Percentiles rank a stretch among this genome's conserved stretches.
Evolutionary conservation across 1,140 invertebrate genomes (phyloP).

Genomic region (Zelostemma sp.): DNA sequence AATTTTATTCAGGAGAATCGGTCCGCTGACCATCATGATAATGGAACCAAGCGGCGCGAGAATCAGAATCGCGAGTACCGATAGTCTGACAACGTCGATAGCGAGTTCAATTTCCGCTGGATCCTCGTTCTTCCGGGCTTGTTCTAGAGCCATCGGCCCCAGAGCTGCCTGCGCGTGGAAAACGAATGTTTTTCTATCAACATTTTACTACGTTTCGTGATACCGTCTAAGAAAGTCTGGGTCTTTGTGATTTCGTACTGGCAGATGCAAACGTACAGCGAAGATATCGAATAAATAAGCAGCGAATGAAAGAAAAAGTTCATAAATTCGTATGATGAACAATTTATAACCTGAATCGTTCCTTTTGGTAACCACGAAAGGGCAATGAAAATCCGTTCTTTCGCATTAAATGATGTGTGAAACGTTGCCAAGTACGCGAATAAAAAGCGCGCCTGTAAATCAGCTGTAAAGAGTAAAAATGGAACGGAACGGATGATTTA

Average conservation of each 20-base stretch:
- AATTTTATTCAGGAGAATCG: constrained; percentile 46
- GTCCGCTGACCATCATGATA: constrained; percentile 58
- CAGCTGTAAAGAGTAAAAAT: constrained; percentile 17
- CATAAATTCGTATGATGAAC: too few species aligned
- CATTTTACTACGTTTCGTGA: too few species aligned
- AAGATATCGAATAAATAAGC: too few species aligned
- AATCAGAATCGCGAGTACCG: constrained; percentile 58
- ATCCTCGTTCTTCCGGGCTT: constrained; percentile 38
- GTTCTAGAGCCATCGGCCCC: constrained; percentile 60
- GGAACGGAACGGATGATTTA: constrained; percentile 9
- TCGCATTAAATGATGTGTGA: constrained; percentile 49
- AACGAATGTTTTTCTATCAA: constrained; percentile 22
- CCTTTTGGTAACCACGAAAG: constrained; percentile 63
- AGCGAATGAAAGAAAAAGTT: too few species aligned
- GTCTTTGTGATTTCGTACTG: too few species aligned
- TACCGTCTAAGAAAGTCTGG: too few species aligned
- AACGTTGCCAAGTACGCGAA: constrained; percentile 44
- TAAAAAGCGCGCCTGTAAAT: constrained; percentile 49
- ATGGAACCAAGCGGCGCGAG: constrained; percentile 59
- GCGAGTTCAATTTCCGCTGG: constrained; percentile 50
- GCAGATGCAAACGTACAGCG: too few species aligned
- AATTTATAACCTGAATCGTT: constrained; percentile 56
- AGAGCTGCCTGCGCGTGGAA: constrained; percentile 55
- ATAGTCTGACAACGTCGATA: constrained; percentile 56
- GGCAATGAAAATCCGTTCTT: constrained; percentile 60